These are phyloP conservation scores for Ligdia adustata DNA, from an alignment of 2,888 invertebrate genomes.

Conservation along the genomic window DNA sequence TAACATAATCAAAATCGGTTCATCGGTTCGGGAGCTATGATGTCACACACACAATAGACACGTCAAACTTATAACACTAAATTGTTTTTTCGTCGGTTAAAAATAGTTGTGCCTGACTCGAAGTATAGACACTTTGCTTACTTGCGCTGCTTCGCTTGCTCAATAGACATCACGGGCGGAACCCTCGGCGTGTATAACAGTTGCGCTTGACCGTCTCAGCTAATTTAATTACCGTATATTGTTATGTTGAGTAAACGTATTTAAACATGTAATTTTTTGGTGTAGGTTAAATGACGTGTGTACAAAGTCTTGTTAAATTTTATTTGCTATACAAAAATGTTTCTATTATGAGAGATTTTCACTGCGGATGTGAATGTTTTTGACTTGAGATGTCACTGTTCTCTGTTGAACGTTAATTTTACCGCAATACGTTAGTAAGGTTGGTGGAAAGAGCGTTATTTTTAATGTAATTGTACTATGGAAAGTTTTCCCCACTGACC, in stretches of 20 bases:
- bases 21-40: too few species aligned
- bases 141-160: too few species aligned
- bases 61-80: too few species aligned
- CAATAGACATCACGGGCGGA: too few species aligned
- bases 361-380: conserved; percentile 38
- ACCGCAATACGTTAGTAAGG: conserved; percentile 3
- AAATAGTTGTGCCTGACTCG: too few species aligned
- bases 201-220: conserved; percentile 45
- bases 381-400: conserved; percentile 32
- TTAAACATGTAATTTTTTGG: conserved; percentile 63
- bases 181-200: conserved; percentile 37
- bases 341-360: conserved; percentile 40
- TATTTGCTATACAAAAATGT: conserved; percentile 55
- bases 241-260: conserved; percentile 62
- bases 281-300: conserved; percentile 68
- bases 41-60: too few species aligned
- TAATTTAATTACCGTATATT: conserved; percentile 66
- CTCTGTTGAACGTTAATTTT: conserved; percentile 7
- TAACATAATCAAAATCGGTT: too few species aligned
- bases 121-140: too few species aligned
- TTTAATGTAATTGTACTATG: background rate
- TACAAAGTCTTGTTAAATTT: conserved; percentile 59
- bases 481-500: background rate
- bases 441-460: background rate
- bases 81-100: too few species aligned